A percentile compares a stretch with the other conserved stretches of the same genome.
phyloP scores from a whole-genome alignment of 2,888 invertebrate species.

The Agonopterix heracliana region DNA sequence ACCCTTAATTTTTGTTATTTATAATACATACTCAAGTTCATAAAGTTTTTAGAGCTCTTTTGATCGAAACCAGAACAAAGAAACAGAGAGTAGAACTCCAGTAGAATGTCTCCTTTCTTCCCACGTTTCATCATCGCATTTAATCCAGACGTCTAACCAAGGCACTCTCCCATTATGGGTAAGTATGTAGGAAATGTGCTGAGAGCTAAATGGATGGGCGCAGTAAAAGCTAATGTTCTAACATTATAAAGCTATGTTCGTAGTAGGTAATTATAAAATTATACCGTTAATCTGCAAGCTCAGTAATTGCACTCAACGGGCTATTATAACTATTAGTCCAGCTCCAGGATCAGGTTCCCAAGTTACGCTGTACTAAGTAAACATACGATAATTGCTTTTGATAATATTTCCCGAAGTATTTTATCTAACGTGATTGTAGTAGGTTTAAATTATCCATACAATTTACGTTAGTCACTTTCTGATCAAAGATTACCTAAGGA shows the following conservation, averaged over 20 bases:
- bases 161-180: neutral
- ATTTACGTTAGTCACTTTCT: no score
- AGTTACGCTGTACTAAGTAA: neutral
- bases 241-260: slow-evolving; percentile 6
- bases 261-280: slow-evolving; percentile 9
- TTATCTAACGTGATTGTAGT: neutral
- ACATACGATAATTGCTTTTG: slow-evolving; percentile 9
- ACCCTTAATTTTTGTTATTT: no score
- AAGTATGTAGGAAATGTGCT: neutral
- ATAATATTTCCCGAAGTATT: slow-evolving; percentile 1
- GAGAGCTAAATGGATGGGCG: slow-evolving; percentile 1
- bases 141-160: no score
- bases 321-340: slow-evolving; percentile 8
- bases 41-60: no score
- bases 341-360: slow-evolving; percentile 7
- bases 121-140: no score
- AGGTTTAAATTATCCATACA: neutral
- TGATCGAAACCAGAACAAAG: no score
- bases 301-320: slow-evolving; percentile 5
- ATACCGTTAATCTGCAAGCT: slow-evolving; percentile 7
- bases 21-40: no score
- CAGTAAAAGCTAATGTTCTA: slow-evolving; percentile 4
- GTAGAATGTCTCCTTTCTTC: neutral
- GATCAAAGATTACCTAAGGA: no score
- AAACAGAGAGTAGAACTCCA: no score